phyloP scores from a whole-genome alignment of 1,140 invertebrate species.

The Thaumatotibia leucotreta region DNA sequence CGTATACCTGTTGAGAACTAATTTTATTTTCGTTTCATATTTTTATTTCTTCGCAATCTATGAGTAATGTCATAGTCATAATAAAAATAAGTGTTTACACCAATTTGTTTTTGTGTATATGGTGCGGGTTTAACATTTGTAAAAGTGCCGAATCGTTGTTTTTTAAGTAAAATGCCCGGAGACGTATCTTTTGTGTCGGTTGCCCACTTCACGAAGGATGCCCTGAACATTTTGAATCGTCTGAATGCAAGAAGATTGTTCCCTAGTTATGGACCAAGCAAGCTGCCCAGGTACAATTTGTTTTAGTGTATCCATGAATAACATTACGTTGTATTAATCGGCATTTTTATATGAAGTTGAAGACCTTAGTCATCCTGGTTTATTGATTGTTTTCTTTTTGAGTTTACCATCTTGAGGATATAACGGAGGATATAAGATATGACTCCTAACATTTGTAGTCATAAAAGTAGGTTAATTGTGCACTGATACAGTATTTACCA shows the following conservation, averaged over 20 bases:
- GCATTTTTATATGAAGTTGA: too few species aligned
- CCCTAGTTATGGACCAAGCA: neutral
- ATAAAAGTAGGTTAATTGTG: too few species aligned
- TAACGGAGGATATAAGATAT: too few species aligned
- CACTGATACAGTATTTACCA: too few species aligned
- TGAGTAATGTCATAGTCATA: neutral
- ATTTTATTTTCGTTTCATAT: too few species aligned
- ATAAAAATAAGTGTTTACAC: neutral
- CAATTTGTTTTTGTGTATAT: neutral
- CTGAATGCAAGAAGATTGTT: neutral
- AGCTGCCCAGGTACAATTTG: neutral
- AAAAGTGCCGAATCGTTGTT: neutral
- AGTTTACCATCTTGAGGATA: too few species aligned
- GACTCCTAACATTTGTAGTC: too few species aligned
- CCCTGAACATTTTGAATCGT: neutral
- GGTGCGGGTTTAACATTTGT: neutral
- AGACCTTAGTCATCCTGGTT: too few species aligned
- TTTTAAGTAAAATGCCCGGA: neutral
- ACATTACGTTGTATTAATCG: too few species aligned
- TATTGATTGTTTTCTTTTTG: too few species aligned
- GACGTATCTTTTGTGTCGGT: neutral
- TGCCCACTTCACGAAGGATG: neutral
- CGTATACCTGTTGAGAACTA: neutral
- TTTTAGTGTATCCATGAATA: neutral
- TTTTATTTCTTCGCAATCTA: neutral